A percentile compares a stretch with the other conserved stretches of the same genome.
Conservation (phyloP, 2,888 invertebrate genomes). For the Halocaridina rubra region DNA sequence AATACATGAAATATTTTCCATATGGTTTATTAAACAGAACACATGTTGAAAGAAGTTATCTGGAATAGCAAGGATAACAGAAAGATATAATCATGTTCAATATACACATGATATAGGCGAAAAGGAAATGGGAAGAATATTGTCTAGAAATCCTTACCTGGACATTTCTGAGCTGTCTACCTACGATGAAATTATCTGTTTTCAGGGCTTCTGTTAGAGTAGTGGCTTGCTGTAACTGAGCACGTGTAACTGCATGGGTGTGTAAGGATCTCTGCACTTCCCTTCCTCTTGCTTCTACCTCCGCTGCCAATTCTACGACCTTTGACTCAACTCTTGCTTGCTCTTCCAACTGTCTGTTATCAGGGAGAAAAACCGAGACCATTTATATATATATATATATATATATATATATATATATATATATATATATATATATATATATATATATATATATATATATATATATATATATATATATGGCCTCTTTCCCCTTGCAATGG, state of each 20-base stretch:
- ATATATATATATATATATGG: too few species aligned
- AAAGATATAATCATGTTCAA: not conserved
- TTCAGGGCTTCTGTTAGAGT: slow-evolving; percentile 36
- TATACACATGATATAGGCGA: not conserved
- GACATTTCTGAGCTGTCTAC: slow-evolving; percentile 40
- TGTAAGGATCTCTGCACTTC: slow-evolving; percentile 29
- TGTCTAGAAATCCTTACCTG: not conserved
- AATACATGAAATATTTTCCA: too few species aligned
- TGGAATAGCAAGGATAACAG: not conserved
- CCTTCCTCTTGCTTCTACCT: slow-evolving; percentile 29
- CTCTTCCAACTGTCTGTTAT: slow-evolving; percentile 50
- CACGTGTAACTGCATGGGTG: slow-evolving; percentile 25
- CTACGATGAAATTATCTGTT: slow-evolving; percentile 41
- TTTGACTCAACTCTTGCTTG: slow-evolving; percentile 23
- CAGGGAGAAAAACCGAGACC: too few species aligned
- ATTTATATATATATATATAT: too few species aligned
- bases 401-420: too few species aligned
- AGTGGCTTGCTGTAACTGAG: slow-evolving; percentile 31
- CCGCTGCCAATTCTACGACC: slow-evolving; percentile 46
- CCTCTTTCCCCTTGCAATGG: too few species aligned
- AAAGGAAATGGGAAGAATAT: not conserved
- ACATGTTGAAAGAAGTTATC: not conserved
- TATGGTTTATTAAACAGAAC: too few species aligned
- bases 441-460: too few species aligned
- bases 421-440: too few species aligned